Base-by-base conservation (phyloP, 2,113 vertebrate species). In the Nymphicus hollandicus region DNA sequence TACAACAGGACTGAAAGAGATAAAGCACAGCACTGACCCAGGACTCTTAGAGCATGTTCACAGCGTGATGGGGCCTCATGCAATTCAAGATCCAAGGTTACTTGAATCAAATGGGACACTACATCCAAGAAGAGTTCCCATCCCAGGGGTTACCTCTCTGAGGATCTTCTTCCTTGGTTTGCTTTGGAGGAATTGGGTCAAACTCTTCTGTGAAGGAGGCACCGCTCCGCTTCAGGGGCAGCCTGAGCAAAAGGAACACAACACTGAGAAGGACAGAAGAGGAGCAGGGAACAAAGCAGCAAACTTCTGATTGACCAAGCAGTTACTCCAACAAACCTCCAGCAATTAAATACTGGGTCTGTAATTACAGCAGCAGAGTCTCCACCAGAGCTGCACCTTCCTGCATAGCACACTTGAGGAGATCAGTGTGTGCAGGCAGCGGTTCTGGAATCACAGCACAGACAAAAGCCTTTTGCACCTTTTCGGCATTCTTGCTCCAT, bases 1-100 rank as follows among this genome's bases (percentile, higher is more conserved):
- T 99, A 99, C 39, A 99, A 74, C 83, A 99, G 96, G 71, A 99
- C 99, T 99, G 96, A 25, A 93, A 94, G 68, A 58, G 50, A 92
- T 17, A 25, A 31, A 29, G n/a, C 55, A 56, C 4, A 29, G 20
- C 9, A 2, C 18, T 27, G 88, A 1, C 6, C 13, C 64, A 12
- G 50, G 22, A 27, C 7, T 5, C 16, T 1, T 10, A 2, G 31
- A 12, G 39, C n/a, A 8, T 0, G 9, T 10, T 41, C 47, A 33
- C 63, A 16, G 10, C 7, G 55, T 5, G 4, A 2, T 0, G 12
- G 1, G 14, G 17, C 31, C 79, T 29, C 33, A 0, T 1, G 16
- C 24, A 2, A 8, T 1, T 28, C 39, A 20, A 33, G 61, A 63
- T 6, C 47, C 44, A 7, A 24, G 41, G 20, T 56, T 41, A 35